These are phyloP conservation scores for Acrobasis suavella DNA, from an alignment of 2,888 invertebrate genomes.

Conservation along the genomic window DNA sequence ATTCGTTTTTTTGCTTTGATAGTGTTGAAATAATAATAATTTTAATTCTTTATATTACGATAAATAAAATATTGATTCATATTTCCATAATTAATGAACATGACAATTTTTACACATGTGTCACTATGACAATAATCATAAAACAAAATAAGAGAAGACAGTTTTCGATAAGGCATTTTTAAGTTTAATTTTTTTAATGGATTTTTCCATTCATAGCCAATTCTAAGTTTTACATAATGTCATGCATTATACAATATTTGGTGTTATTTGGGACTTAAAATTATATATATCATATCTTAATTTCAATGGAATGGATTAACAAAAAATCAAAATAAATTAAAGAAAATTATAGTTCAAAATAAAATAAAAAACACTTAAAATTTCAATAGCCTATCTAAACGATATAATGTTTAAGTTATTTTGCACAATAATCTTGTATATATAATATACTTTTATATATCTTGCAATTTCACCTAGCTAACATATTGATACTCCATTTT, in stretches of 20 bases:
- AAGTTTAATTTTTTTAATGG: conserved; percentile 29
- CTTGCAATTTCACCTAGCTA: conserved; percentile 72
- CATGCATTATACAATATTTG: conserved; percentile 59
- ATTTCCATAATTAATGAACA: conserved; percentile 23
- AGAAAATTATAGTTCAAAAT: conserved; percentile 28
- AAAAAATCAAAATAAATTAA: conserved; percentile 34
- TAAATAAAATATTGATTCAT: conserved; percentile 29
- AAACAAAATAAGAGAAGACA: conserved; percentile 28
- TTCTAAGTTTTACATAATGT: conserved; percentile 47
- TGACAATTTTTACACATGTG: conserved; percentile 33
- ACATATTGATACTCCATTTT: conserved; percentile 50
- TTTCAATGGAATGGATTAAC: conserved; percentile 50
- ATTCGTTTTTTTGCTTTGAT: no score
- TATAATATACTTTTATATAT: conserved; percentile 65
- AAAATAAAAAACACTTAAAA: conserved; percentile 47
- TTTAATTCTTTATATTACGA: neutral
- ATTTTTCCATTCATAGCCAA: conserved; percentile 40
- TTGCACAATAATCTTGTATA: conserved; percentile 61
- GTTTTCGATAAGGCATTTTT: conserved; percentile 34
- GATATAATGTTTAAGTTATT: conserved; percentile 48
- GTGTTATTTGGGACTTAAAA: conserved; percentile 71
- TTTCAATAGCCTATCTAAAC: conserved; percentile 72
- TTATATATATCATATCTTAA: conserved; percentile 49
- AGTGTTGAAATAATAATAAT: no score
- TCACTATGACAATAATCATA: conserved; percentile 26